Evolutionary conservation across 2,888 invertebrate species (phyloP).

Genomic region (Drosophila hamatofila): DNA sequence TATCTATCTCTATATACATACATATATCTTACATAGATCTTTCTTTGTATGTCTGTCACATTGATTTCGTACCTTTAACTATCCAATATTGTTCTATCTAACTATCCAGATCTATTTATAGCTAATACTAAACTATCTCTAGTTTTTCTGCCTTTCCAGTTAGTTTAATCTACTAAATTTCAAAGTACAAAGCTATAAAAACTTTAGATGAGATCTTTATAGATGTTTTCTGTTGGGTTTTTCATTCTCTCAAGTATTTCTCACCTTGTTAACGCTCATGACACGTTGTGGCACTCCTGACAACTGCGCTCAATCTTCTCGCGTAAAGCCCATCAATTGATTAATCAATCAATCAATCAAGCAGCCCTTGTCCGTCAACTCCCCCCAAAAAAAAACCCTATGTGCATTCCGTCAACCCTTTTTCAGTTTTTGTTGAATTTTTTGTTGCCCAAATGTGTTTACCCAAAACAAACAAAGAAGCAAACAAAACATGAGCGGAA

Average conservation of each 20-base stretch:
- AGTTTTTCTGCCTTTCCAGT: no score
- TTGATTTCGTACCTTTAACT: background rate
- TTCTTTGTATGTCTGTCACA: background rate
- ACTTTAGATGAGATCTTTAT: no score
- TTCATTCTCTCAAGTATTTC: background rate
- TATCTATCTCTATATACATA: background rate
- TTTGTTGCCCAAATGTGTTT: slow-evolving; percentile 34
- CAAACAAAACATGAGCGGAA: slow-evolving; percentile 15
- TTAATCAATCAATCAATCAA: slow-evolving; percentile 52
- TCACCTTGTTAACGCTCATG: background rate
- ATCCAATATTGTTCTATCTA: background rate
- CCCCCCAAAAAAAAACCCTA: background rate
- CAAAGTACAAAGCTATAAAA: no score
- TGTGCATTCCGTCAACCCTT: slow-evolving; percentile 37
- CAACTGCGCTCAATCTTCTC: background rate
- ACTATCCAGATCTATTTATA: background rate
- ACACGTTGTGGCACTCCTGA: background rate
- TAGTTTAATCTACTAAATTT: no score
- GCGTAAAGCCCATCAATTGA: slow-evolving; percentile 38
- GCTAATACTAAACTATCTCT: no score
- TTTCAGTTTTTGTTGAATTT: background rate
- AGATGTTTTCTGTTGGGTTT: no score
- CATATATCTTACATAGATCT: background rate
- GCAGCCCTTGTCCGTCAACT: background rate
- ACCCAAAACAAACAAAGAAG: slow-evolving; percentile 26